phyloP scores from a whole-genome alignment of 2,113 vertebrate species.

The Martes martes region DNA sequence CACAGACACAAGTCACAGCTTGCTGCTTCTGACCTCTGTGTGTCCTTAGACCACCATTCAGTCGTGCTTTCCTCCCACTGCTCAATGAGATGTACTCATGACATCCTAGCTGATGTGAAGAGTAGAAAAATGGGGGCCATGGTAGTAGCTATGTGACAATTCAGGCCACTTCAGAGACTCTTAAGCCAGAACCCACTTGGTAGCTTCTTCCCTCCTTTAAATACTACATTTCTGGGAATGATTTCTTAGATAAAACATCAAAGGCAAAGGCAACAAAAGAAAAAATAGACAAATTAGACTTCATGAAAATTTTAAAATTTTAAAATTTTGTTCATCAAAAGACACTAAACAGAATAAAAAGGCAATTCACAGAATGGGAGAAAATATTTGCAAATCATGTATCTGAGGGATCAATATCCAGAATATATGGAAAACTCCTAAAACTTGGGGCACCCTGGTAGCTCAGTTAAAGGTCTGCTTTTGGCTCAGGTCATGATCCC shows the following conservation, averaged over 20 bases:
- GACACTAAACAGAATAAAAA: no score
- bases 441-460: no score
- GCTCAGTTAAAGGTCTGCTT: no score
- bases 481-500: no score
- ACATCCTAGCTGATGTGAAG: neutral
- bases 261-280: neutral
- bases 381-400: no score
- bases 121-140: neutral
- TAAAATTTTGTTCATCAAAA: no score
- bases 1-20: neutral
- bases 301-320: no score
- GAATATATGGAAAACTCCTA: no score
- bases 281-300: neutral
- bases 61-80: neutral
- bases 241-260: neutral
- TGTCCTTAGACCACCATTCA: neutral
- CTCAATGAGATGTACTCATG: neutral
- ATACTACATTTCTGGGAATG: neutral
- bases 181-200: neutral
- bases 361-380: no score
- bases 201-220: neutral
- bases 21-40: neutral
- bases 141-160: neutral
- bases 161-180: neutral
- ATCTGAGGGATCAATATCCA: no score